Evolutionary conservation across 2,888 invertebrate species (phyloP).

Genomic region (Hydrotaea cyrtoneurina): DNA sequence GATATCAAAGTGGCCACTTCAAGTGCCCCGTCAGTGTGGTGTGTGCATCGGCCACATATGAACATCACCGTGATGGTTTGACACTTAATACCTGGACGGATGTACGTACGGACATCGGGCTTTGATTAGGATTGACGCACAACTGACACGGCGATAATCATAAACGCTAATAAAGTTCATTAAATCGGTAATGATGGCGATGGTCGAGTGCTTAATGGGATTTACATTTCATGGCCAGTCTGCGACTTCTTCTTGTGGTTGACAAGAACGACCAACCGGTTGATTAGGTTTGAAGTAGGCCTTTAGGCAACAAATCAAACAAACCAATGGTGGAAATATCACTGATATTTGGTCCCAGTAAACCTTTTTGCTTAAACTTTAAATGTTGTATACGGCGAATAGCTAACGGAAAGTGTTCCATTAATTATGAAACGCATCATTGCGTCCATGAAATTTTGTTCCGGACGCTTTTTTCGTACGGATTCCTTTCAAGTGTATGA

Average conservation of each 20-base stretch:
- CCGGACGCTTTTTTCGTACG: no score
- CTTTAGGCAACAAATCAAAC: no score
- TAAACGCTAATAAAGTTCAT: slow-evolving; percentile 49
- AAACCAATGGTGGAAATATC: no score
- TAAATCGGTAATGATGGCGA: background rate
- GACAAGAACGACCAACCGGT: slow-evolving; percentile 24
- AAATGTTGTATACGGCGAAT: no score
- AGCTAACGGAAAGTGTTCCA: no score
- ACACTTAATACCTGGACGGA: slow-evolving; percentile 51
- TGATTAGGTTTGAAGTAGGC: background rate
- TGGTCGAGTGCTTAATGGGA: slow-evolving; percentile 18
- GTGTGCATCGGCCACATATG: background rate
- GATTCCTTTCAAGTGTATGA: no score
- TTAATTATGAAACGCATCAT: no score
- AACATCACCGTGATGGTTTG: background rate
- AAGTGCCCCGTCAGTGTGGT: background rate
- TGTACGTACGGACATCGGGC: slow-evolving; percentile 28
- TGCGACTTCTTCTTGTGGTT: background rate
- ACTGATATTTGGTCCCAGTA: no score
- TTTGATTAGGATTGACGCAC: slow-evolving; percentile 43
- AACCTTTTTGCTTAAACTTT: no score
- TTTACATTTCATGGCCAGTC: background rate
- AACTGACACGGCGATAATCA: slow-evolving; percentile 36
- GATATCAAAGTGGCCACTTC: slow-evolving; percentile 1
- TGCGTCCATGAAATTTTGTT: no score